phyloP scores from a whole-genome alignment of 35 echinoderm and acorn worm genomes.

The Strongylocentrotus purpuratus region DNA sequence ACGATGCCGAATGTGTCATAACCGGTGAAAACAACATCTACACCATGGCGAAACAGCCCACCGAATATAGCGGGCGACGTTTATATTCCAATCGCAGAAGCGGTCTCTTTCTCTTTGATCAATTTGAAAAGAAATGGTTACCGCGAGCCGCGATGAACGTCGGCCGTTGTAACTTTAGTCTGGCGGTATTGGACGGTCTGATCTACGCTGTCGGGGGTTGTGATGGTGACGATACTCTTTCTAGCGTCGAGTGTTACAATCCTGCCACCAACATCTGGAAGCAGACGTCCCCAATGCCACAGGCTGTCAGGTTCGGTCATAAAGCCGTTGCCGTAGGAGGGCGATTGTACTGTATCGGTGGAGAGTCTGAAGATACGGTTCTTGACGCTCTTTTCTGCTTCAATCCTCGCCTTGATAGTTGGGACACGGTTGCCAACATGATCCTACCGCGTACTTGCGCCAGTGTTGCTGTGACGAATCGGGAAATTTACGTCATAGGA shows the following conservation, averaged over 20 bases:
- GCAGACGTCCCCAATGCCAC: constrained; percentile 70
- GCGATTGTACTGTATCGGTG: constrained; percentile 84
- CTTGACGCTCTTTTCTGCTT: constrained; percentile 82
- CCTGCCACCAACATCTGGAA: constrained; percentile 90
- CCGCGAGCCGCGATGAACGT: constrained; percentile 85
- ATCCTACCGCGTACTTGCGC: constrained; percentile 91
- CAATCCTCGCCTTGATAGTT: constrained; percentile 81
- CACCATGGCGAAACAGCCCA: constrained; percentile 74
- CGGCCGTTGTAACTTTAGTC: constrained; percentile 78
- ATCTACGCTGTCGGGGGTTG: constrained; percentile 86
- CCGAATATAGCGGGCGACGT: constrained; percentile 83
- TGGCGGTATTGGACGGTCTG: constrained; percentile 90
- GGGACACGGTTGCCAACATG: constrained; percentile 83
- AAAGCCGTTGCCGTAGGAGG: constrained; percentile 79
- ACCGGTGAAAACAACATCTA: constrained; percentile 98
- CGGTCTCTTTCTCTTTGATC: constrained; percentile 94
- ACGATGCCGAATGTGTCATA: constrained; percentile 86
- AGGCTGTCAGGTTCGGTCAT: constrained; percentile 71
- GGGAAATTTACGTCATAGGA: constrained; percentile 96
- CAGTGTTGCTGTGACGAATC: constrained; percentile 81
- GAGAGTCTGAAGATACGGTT: constrained; percentile 80
- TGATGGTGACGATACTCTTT: constrained; percentile 62
- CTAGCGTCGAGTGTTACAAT: constrained; percentile 86
- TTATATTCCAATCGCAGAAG: constrained; percentile 80
- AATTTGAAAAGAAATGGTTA: constrained; percentile 97